A percentile compares a stretch with the other conserved stretches of the same genome.
Conservation (phyloP, 2,888 invertebrate species). For the Ectropis crepuscularia region DNA sequence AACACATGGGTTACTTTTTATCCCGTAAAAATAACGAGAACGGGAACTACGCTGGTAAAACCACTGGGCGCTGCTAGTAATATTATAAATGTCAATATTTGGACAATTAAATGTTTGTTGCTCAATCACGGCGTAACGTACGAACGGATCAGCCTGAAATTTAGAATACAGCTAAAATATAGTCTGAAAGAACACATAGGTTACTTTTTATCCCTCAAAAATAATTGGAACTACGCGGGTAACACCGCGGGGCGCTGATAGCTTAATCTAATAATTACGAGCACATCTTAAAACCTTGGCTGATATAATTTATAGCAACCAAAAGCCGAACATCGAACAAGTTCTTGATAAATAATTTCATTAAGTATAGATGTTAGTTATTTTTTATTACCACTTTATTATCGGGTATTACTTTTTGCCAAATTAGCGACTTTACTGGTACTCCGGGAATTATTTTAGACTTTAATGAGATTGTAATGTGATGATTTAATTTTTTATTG, state of each 20-base stretch:
- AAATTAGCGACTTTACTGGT: conserved; percentile 10
- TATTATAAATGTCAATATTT: too few relatives aligned
- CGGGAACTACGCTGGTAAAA: too few relatives aligned
- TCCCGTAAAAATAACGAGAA: too few relatives aligned
- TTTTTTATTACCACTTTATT: conserved; percentile 16
- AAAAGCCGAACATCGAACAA: conserved; percentile 6
- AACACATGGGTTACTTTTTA: too few relatives aligned
- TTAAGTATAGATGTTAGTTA: conserved; percentile 15
- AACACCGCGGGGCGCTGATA: conserved; percentile 8
- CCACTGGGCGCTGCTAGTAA: too few relatives aligned
- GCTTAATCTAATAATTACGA: conserved; percentile 14
- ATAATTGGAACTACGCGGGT: conserved; percentile 1
- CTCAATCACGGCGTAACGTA: too few relatives aligned
- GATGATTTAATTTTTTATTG: conserved; percentile 16
- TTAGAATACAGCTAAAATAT: too few relatives aligned
- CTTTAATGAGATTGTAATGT: conserved; percentile 24
- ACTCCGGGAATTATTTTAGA: conserved; percentile 10
- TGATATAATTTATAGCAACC: conserved; percentile 24
- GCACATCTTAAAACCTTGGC: conserved; percentile 13
- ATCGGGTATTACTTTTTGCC: conserved; percentile 15
- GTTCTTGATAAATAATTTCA: conserved; percentile 12
- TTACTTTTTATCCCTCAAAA: neutral
- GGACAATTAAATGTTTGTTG: too few relatives aligned
- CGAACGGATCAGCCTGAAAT: too few relatives aligned
- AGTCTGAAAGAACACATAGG: too few relatives aligned